Percentiles rank a stretch among this genome's conserved stretches.
These are phyloP conservation scores for Spodoptera frugiperda DNA, from an alignment of 1,140 invertebrate species.

Conservation along the genomic window DNA sequence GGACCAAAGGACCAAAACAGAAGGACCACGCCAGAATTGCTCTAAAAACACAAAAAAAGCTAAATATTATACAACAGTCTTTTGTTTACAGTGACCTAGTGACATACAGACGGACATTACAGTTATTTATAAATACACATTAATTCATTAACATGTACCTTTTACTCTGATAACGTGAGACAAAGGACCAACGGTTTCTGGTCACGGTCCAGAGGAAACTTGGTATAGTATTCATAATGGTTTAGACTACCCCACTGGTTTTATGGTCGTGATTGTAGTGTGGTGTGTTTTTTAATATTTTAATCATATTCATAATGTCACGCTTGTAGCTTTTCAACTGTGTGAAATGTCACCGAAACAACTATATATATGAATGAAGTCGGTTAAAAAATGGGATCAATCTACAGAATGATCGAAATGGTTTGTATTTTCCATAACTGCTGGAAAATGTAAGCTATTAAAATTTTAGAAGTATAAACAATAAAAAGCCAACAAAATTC, in stretches of 20 bases:
- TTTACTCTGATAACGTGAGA: background rate
- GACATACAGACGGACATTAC: conserved; percentile 7
- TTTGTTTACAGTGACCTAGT: conserved; percentile 12
- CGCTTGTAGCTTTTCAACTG: no score
- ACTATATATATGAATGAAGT: no score
- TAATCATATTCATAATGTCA: no score
- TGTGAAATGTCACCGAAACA: no score
- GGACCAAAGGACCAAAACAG: no score
- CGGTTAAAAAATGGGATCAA: no score
- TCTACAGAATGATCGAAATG: no score
- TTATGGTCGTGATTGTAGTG: background rate
- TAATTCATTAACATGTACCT: conserved; percentile 22
- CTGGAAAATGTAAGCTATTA: no score
- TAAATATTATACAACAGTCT: conserved; percentile 22
- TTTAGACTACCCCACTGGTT: background rate
- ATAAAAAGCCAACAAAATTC: no score
- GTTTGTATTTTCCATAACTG: no score
- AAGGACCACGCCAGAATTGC: background rate
- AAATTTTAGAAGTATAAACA: no score
- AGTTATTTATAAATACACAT: conserved; percentile 14
- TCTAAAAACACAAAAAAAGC: background rate
- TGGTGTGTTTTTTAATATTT: no score
- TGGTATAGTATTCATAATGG: background rate
- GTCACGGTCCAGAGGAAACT: conserved; percentile 40
- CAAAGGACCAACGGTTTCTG: conserved; percentile 55